Conservation (phyloP, 2,113 vertebrate genomes). For the Rallus limicola region DNA sequence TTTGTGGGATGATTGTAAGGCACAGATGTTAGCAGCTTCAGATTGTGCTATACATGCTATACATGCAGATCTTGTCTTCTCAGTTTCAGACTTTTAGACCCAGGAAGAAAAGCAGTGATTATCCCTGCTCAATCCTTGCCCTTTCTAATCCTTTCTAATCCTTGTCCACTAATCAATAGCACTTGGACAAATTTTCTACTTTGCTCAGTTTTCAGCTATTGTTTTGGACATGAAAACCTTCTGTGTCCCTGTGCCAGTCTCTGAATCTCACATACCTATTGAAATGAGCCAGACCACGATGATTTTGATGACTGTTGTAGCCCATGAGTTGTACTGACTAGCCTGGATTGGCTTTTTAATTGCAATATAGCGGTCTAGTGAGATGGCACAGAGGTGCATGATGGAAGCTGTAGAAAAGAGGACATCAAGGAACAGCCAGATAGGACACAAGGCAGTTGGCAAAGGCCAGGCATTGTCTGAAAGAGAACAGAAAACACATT, state of each 20-base stretch:
- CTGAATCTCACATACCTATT: conserved; percentile 82
- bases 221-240: background rate
- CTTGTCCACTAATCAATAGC: background rate
- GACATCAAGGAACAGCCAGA: conserved; percentile 98
- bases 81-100: background rate
- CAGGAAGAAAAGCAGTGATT: background rate
- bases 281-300: conserved; percentile 96
- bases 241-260: background rate
- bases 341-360: conserved; percentile 98
- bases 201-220: background rate
- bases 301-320: conserved; percentile 92
- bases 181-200: background rate
- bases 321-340: conserved; percentile 93
- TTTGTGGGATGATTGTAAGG: background rate
- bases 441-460: conserved; percentile 88
- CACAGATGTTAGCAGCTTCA: background rate
- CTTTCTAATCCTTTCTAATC: no score
- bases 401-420: conserved; percentile 98
- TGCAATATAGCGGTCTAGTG: conserved; percentile 94
- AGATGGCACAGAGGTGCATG: conserved; percentile 98
- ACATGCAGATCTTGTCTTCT: background rate
- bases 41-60: background rate
- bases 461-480: conserved; percentile 93
- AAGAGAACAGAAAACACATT: conserved; percentile 65
- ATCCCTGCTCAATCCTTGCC: background rate